Conservation (phyloP, 2,113 vertebrate species). For the Cranoglanis bouderius region DNA sequence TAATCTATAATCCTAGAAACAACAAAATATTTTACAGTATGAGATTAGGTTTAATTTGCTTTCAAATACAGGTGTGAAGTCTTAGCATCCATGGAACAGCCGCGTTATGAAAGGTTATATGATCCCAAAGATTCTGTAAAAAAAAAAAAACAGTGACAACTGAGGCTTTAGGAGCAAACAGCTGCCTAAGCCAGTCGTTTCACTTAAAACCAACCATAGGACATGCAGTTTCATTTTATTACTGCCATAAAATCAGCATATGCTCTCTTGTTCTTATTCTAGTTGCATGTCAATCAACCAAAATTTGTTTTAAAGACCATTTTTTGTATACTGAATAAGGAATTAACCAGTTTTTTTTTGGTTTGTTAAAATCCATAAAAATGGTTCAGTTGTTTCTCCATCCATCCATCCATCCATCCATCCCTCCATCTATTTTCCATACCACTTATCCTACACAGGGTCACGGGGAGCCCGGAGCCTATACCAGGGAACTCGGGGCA, state of each 20-base stretch:
- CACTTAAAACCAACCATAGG: conserved; percentile 54
- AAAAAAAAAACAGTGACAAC: conserved; percentile 62
- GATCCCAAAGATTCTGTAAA: conserved; percentile 59
- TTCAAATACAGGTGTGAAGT: conserved; percentile 67
- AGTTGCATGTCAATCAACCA: background rate
- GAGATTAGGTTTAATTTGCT: conserved; percentile 66
- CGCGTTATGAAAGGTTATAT: conserved; percentile 49
- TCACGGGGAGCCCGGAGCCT: too few species aligned
- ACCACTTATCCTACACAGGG: too few species aligned
- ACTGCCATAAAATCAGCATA: conserved; percentile 49
- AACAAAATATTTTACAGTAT: conserved; percentile 54
- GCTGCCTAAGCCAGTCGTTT: conserved; percentile 59
- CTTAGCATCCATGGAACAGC: conserved; percentile 10
- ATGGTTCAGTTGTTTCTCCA: background rate
- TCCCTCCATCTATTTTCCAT: too few species aligned
- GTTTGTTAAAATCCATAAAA: background rate
- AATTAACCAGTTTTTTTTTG: background rate
- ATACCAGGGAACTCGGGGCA: too few species aligned
- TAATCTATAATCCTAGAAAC: conserved; percentile 49
- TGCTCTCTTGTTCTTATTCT: conserved; percentile 1
- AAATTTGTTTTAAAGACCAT: background rate
- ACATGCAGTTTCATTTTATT: conserved; percentile 63
- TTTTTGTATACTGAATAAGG: background rate
- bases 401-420: too few species aligned
- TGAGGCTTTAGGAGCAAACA: conserved; percentile 61